Evolutionary conservation across 2,797 vertebrate species (phyloP).

Genomic region (Clarias laeviceps): DNA sequence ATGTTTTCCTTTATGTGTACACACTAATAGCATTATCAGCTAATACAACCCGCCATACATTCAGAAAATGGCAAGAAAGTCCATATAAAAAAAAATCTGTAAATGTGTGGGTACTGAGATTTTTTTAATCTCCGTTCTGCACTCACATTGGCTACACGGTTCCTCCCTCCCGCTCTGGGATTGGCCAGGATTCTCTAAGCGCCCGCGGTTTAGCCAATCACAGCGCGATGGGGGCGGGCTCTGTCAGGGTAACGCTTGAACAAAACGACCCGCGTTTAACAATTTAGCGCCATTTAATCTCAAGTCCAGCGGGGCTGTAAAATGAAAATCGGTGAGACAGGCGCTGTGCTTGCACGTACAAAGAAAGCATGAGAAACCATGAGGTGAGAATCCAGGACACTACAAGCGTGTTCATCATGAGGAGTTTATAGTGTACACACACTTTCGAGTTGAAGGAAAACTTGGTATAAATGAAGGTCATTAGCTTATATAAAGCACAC

Average conservation of each 20-base stretch:
- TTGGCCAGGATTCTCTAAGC: background rate
- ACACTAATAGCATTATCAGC: background rate
- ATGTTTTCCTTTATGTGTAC: background rate
- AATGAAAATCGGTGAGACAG: background rate
- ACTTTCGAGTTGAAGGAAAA: too few relatives aligned
- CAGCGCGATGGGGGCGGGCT: background rate
- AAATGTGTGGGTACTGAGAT: too few relatives aligned
- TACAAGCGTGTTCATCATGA: background rate
- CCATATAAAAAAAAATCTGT: background rate
- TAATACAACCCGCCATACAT: background rate
- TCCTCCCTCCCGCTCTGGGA: background rate
- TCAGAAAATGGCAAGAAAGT: background rate
- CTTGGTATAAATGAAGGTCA: background rate
- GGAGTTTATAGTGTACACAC: too few relatives aligned
- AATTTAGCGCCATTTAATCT: conserved; percentile 5
- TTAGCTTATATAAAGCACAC: background rate
- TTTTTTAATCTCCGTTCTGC: background rate
- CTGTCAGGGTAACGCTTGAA: background rate
- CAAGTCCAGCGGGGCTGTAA: too few relatives aligned
- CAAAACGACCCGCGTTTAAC: background rate
- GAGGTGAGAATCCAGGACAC: background rate
- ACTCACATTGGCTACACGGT: background rate
- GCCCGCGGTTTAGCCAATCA: background rate
- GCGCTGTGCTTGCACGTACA: background rate
- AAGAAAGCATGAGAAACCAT: background rate